These are phyloP conservation scores for Pampus argenteus DNA, from an alignment of 2,797 vertebrate species.

Conservation along the genomic window DNA sequence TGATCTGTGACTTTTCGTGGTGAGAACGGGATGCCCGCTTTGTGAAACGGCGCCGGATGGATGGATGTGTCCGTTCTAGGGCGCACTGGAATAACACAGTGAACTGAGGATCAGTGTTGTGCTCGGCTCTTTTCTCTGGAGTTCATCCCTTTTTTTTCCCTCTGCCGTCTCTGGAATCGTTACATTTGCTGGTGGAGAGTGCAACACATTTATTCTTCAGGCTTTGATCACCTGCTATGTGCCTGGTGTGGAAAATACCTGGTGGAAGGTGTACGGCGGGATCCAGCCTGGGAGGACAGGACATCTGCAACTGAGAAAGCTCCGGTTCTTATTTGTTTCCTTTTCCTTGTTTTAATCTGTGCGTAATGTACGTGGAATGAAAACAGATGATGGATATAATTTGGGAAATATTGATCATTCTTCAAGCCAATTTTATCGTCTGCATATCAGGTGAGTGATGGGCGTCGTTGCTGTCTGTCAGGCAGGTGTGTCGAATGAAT, in stretches of 20 bases:
- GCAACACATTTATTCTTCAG: conserved; percentile 53
- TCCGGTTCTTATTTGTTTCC: conserved; percentile 33
- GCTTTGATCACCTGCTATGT: conserved; percentile 88
- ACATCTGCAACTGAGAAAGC: conserved; percentile 87
- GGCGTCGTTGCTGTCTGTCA: conserved; percentile 23
- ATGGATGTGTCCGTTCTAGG: conserved; percentile 55
- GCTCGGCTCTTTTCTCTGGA: conserved; percentile 42
- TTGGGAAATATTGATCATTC: conserved; percentile 97
- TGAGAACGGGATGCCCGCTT: conserved; percentile 53
- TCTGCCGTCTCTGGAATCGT: conserved; percentile 52
- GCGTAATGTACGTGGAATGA: conserved; percentile 97
- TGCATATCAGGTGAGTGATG: conserved; percentile 94
- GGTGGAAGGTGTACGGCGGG: conserved; percentile 88
- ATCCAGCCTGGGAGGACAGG: conserved; percentile 86
- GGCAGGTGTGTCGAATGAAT: conserved; percentile 18
- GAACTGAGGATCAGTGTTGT: conserved; percentile 55
- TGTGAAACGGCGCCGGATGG: conserved; percentile 51
- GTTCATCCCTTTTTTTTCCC: conserved; percentile 26
- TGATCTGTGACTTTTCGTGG: conserved; percentile 48
- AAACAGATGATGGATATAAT: conserved; percentile 97
- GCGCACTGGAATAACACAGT: conserved; percentile 70
- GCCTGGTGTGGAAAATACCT: conserved; percentile 90
- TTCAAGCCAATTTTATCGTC: conserved; percentile 96
- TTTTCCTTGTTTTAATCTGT: conserved; percentile 72
- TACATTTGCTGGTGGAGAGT: conserved; percentile 43